Evolutionary conservation across 2,888 invertebrate genomes (phyloP).

Genomic region (Polydrusus pterygomalis): DNA sequence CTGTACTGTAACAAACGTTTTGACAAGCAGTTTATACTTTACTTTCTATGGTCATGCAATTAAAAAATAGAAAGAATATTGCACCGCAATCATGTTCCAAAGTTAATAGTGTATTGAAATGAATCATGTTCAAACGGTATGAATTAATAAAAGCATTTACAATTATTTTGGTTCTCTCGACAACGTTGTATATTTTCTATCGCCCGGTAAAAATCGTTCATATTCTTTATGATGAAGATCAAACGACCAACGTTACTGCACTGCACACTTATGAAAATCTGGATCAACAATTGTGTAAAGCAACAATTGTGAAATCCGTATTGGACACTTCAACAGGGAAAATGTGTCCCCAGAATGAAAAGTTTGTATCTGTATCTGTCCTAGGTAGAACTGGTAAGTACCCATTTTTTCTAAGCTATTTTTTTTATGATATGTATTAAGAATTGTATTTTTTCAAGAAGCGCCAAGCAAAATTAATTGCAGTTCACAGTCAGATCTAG

Average conservation of each 20-base stretch:
- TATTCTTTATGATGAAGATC: not conserved
- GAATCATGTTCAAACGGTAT: not conserved
- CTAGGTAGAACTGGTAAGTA: slow-evolving; percentile 32
- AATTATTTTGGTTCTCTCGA: not conserved
- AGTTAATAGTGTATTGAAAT: not conserved
- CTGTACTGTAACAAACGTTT: too few species aligned
- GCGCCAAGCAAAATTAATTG: too few species aligned
- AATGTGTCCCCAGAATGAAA: slow-evolving; percentile 12
- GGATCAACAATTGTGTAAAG: slow-evolving; percentile 14
- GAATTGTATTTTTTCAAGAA: too few species aligned
- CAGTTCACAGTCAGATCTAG: too few species aligned
- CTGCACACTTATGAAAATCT: slow-evolving; percentile 12
- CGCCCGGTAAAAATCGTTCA: not conserved
- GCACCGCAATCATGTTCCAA: too few species aligned
- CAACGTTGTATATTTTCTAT: not conserved
- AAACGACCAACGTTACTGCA: not conserved
- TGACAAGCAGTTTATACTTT: not conserved
- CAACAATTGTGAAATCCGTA: too few species aligned
- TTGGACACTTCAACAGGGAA: not conserved
- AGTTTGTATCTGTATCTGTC: not conserved
- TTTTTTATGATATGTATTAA: too few species aligned
- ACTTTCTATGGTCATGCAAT: not conserved
- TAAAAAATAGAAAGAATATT: too few species aligned
- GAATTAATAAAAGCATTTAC: not conserved
- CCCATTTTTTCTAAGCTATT: too few species aligned